Evolutionary conservation across 2,113 vertebrate genomes (phyloP).

Genomic region (Carassius auratus): DNA sequence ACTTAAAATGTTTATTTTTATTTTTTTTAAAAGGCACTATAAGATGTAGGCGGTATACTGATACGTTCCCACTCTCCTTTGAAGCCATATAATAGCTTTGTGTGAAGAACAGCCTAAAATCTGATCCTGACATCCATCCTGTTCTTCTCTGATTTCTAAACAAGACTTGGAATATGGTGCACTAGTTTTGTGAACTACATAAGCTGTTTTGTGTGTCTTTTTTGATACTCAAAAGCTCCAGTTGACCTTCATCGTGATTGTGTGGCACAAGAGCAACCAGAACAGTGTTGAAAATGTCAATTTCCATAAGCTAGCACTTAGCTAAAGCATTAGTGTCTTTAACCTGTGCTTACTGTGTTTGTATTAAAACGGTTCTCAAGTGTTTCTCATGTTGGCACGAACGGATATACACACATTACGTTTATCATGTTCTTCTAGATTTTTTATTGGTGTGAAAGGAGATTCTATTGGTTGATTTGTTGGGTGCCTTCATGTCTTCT

Average conservation of each 20-base stretch:
- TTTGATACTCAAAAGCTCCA: neutral
- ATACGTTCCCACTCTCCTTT: neutral
- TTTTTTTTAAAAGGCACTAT: neutral
- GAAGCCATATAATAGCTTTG: neutral
- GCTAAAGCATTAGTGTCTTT: neutral
- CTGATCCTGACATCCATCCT: neutral
- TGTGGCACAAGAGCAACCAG: neutral
- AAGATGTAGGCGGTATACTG: neutral
- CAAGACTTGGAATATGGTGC: neutral
- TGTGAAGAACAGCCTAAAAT: neutral
- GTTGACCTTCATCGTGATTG: neutral
- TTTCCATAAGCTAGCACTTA: neutral
- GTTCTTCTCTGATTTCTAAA: neutral
- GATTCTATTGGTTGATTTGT: neutral
- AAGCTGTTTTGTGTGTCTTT: neutral
- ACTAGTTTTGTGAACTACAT: neutral
- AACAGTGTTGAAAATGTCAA: neutral
- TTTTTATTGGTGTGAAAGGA: neutral
- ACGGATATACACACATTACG: neutral
- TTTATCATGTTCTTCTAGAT: neutral
- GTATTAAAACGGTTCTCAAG: neutral
- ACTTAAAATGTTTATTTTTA: neutral
- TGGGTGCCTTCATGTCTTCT: neutral
- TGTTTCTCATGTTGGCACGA: neutral
- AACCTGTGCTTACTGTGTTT: neutral